phyloP scores from a whole-genome alignment of 2,888 invertebrate genomes.

The Erebia epiphron region DNA sequence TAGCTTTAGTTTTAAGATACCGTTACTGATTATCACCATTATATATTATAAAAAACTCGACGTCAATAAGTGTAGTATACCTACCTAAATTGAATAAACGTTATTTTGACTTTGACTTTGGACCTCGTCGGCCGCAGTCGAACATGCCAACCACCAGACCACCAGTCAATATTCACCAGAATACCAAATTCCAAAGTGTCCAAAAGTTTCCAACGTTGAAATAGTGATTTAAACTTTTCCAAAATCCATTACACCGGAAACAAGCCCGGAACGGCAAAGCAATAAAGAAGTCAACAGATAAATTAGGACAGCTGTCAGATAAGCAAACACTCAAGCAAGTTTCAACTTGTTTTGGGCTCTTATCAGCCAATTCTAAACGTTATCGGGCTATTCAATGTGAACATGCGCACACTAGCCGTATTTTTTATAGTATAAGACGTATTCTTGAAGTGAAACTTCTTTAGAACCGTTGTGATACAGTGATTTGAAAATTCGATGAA shows the following conservation, averaged over 20 bases:
- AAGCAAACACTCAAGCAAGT: slow-evolving; percentile 34
- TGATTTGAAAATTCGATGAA: too few species aligned
- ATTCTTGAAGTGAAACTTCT: not conserved
- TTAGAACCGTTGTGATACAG: too few species aligned
- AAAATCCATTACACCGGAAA: slow-evolving; percentile 19
- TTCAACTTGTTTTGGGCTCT: slow-evolving; percentile 38
- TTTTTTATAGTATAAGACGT: not conserved
- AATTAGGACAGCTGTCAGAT: slow-evolving; percentile 33
- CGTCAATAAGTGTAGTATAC: too few species aligned
- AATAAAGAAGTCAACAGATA: slow-evolving; percentile 28
- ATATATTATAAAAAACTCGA: too few species aligned
- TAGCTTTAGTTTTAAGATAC: too few species aligned
- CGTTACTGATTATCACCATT: too few species aligned
- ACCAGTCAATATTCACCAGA: not conserved
- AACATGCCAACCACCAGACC: not conserved
- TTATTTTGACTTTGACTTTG: too few species aligned
- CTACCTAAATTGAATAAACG: too few species aligned
- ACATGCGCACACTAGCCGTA: not conserved
- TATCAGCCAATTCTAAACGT: slow-evolving; percentile 41
- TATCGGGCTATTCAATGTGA: slow-evolving; percentile 37
- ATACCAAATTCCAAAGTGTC: not conserved
- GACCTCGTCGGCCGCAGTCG: too few species aligned
- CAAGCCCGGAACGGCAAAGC: slow-evolving; percentile 21
- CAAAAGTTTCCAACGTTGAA: slow-evolving; percentile 8
- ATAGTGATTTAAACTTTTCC: slow-evolving; percentile 1